Evolutionary conservation across 2,797 vertebrate genomes (phyloP).

Genomic region (Sebastes miniatus): DNA sequence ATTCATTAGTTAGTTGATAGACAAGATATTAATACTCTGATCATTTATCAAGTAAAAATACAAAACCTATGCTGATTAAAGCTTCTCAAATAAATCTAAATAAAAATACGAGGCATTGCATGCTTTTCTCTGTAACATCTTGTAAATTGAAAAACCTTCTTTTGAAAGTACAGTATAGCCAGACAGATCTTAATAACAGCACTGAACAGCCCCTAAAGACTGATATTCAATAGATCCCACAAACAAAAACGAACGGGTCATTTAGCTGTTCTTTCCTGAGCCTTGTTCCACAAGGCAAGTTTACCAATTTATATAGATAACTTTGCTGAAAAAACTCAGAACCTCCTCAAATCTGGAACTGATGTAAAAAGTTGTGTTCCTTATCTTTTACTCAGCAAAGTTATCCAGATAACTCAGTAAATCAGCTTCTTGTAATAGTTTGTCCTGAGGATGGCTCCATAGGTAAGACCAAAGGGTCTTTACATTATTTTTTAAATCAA

Average conservation of each 20-base stretch:
- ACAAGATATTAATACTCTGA: no score
- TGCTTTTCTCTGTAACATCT: no score
- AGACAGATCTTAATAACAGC: no score
- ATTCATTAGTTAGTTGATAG: no score
- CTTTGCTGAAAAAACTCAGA: not conserved
- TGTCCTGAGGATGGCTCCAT: not conserved
- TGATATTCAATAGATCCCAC: no score
- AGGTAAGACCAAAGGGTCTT: not conserved
- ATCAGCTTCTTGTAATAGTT: not conserved
- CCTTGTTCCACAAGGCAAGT: not conserved
- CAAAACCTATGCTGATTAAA: no score
- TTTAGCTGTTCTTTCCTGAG: not conserved
- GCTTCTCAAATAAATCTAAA: no score
- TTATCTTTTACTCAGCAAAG: not conserved
- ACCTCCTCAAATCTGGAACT: not conserved
- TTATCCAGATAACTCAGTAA: not conserved
- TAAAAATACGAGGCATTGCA: no score
- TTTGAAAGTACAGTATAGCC: no score
- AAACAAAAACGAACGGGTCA: not conserved
- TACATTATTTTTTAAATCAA: not conserved
- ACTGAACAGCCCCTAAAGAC: accelerated
- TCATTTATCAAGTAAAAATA: no score
- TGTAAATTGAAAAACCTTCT: no score
- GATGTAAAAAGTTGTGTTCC: not conserved
- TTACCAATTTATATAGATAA: not conserved